A percentile compares a stretch with the other conserved stretches of the same genome.
Conservation (phyloP, 2,888 invertebrate species). For the Drosophila formosana region DNA sequence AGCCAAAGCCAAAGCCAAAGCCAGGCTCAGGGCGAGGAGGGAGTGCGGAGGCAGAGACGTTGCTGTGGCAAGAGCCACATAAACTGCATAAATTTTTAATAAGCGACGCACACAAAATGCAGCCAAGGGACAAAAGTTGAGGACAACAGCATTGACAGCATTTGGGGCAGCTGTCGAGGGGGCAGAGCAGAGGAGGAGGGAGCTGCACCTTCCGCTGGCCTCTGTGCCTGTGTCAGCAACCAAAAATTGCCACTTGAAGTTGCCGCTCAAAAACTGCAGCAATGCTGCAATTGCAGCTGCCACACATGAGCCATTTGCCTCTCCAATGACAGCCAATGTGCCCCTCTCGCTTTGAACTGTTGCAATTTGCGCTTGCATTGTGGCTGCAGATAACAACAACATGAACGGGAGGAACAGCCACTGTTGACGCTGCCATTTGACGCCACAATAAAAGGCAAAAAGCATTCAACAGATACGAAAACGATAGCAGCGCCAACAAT, state of each 20-base stretch:
- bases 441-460: conserved; percentile 51
- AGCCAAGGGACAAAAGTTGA: conserved; percentile 44
- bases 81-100: conserved; percentile 76
- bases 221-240: conserved; percentile 38
- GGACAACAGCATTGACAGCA: conserved; percentile 39
- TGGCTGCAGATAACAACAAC: conserved; percentile 64
- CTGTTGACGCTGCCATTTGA: conserved; percentile 49
- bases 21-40: not conserved
- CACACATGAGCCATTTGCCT: conserved; percentile 53
- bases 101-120: conserved; percentile 61
- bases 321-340: conserved; percentile 27
- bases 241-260: conserved; percentile 45
- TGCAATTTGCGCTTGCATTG: conserved; percentile 59
- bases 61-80: conserved; percentile 36
- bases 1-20: conserved; percentile 1
- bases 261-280: conserved; percentile 34
- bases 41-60: not conserved
- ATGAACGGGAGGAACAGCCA: conserved; percentile 20
- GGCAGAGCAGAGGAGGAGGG: no score
- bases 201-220: conserved; percentile 12
- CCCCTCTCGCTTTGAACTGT: conserved; percentile 10
- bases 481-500: conserved; percentile 21
- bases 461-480: conserved; percentile 32
- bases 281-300: conserved; percentile 38
- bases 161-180: not conserved